Evolutionary conservation across 2,797 vertebrate genomes (phyloP), one percentile per base, ranked within the genome.

Genomic region (Florisuga fusca): DNA sequence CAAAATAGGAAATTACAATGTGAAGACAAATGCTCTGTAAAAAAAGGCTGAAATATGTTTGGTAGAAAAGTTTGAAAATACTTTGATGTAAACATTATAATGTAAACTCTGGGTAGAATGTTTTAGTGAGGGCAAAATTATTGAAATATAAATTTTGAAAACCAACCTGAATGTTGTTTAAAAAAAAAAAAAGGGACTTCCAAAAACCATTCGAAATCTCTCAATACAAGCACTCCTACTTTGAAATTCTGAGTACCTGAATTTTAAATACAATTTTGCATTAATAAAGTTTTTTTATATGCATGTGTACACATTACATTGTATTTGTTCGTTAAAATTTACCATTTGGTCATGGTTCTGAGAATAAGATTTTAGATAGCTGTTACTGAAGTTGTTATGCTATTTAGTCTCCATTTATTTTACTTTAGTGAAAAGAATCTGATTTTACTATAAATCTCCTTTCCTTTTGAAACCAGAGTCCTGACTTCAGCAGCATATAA

Each of bases 251-350:
- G 8, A 34, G 25, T n/a, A 29, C 3, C 8, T 25, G 48, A 50
- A 23, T n/a, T 4, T 68, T 72, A 4, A 19, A 12, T 9, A 8
- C 1, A 16, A 31, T 9, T 83, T 71, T 75, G 16, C 36, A 54
- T 54, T 48, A 34, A 43, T 34, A 19, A 2, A 2, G 22, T 0
- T 2, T 4, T 36, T 79, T 55, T 50, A 2, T 13, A 2, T 26
- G 4, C 19, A 1, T 34, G 11, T 46, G 1, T 26, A 67, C 23
- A 23, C 5, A 1, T 61, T 41, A 7, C 7, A 1, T 61, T 41
- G 6, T 2, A 45, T 45, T 25, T 68, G 26, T 64, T 64, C 34
- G 26, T 33, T 3, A 73, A 71, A 87, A 73, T 25, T 8, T 38
- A 58, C 6, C 36, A 34, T 46, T 80, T 89, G 45, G 19, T 74